Conservation (phyloP, 2,113 vertebrate genomes). For the Peromyscus polionotus region DNA sequence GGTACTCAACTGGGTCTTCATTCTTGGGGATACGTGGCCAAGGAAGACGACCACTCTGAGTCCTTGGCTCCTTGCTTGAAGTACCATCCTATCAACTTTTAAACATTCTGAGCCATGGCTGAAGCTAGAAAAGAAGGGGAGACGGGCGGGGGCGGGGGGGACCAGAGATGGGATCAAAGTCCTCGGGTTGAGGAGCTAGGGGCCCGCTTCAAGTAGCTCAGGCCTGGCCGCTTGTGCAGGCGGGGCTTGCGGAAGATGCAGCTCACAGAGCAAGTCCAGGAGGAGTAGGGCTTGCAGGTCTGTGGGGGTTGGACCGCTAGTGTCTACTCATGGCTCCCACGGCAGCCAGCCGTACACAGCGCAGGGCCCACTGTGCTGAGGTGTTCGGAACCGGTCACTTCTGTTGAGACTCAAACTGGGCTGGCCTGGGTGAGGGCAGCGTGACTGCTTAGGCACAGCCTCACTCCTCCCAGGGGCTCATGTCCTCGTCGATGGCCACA, state of each 20-base stretch:
- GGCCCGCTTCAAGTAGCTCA: conserved; percentile 79
- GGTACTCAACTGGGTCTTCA: background rate
- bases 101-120: conserved; percentile 29
- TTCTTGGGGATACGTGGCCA: background rate
- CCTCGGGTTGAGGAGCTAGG: conserved; percentile 31
- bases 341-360: background rate
- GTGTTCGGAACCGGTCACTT: background rate
- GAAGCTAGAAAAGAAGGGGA: conserved; percentile 43
- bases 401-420: background rate
- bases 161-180: conserved; percentile 23
- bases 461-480: conserved; percentile 99
- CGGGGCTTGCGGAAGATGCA: conserved; percentile 59
- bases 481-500: conserved; percentile 98
- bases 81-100: conserved; percentile 4
- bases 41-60: background rate
- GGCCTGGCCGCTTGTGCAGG: conserved; percentile 72
- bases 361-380: background rate
- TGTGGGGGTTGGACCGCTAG: background rate
- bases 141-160: background rate
- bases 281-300: background rate
- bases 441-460: background rate
- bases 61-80: background rate
- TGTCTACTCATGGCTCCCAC: background rate
- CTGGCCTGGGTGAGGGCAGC: background rate
- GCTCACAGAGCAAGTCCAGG: conserved; percentile 18